Conservation (phyloP, 2,113 vertebrate species). For the Cochlearius cochlearius region DNA sequence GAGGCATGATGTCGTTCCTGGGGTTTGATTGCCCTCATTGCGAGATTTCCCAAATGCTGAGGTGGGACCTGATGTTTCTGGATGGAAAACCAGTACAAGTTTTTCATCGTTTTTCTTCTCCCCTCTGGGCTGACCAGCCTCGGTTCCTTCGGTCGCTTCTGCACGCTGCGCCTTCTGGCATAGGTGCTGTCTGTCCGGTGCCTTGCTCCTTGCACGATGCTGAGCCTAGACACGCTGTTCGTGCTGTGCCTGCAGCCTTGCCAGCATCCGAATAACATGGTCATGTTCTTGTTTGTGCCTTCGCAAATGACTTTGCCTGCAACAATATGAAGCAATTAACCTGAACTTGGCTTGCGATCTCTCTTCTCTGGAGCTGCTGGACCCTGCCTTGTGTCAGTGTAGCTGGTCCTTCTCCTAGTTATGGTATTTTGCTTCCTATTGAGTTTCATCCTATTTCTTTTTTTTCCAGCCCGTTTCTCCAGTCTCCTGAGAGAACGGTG, state of each 20-base stretch:
- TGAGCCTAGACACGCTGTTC: neutral
- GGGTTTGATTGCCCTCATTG: neutral
- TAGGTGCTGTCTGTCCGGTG: neutral
- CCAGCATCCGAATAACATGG: neutral
- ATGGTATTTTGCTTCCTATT: neutral
- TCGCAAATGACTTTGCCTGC: neutral
- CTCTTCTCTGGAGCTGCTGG: neutral
- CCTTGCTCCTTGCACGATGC: neutral
- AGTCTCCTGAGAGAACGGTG: neutral
- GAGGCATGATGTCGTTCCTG: neutral
- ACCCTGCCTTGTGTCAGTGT: neutral
- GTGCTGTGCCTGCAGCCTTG: neutral
- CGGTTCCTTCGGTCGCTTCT: neutral
- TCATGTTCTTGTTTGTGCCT: neutral
- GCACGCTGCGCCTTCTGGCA: neutral
- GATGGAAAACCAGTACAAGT: neutral
- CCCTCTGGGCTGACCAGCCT: neutral
- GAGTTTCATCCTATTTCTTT: slow-evolving; percentile 19
- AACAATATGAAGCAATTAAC: neutral
- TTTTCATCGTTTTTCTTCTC: neutral
- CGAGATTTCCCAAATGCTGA: neutral
- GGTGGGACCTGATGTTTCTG: neutral
- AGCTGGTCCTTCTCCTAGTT: neutral
- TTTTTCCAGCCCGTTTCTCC: slow-evolving; percentile 23
- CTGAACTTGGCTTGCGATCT: neutral